Percentiles rank a stretch among this genome's conserved stretches.
These are phyloP conservation scores for Zaprionus capensis DNA, from an alignment of 1,140 invertebrate species.

Conservation along the genomic window DNA sequence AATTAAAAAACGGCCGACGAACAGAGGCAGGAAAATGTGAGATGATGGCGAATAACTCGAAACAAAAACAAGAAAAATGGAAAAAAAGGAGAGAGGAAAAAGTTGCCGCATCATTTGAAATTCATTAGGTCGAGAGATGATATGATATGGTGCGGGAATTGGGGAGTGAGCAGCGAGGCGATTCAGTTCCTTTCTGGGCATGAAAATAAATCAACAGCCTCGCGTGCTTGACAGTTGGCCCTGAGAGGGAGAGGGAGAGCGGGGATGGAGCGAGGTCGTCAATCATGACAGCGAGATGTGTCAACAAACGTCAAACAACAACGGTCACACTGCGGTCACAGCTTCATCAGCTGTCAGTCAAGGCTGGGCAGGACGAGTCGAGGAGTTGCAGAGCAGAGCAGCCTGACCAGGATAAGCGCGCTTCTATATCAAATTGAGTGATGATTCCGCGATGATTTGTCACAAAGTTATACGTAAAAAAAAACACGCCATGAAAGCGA, in stretches of 20 bases:
- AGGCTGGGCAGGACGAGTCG: conserved; percentile 4
- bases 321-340: conserved; percentile 59
- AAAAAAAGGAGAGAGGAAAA: conserved; percentile 36
- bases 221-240: conserved; percentile 69
- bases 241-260: conserved; percentile 18
- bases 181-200: conserved; percentile 67
- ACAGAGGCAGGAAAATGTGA: conserved; percentile 62
- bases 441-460: conserved; percentile 75
- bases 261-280: conserved; percentile 50
- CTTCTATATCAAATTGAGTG: conserved; percentile 69
- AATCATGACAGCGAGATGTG: conserved; percentile 80
- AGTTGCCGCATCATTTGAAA: conserved; percentile 78
- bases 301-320: conserved; percentile 72
- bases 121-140: conserved; percentile 63
- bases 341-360: conserved; percentile 70
- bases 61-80: conserved; percentile 15
- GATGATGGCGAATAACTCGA: conserved; percentile 52
- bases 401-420: conserved; percentile 56
- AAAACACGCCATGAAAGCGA: conserved; percentile 11
- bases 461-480: conserved; percentile 35
- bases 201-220: conserved; percentile 77
- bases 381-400: background rate
- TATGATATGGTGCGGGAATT: conserved; percentile 1
- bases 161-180: conserved; percentile 39
- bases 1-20: conserved; percentile 66